Base-by-base conservation (phyloP, 1,140 invertebrate species). In the Cotesia vestalis region DNA sequence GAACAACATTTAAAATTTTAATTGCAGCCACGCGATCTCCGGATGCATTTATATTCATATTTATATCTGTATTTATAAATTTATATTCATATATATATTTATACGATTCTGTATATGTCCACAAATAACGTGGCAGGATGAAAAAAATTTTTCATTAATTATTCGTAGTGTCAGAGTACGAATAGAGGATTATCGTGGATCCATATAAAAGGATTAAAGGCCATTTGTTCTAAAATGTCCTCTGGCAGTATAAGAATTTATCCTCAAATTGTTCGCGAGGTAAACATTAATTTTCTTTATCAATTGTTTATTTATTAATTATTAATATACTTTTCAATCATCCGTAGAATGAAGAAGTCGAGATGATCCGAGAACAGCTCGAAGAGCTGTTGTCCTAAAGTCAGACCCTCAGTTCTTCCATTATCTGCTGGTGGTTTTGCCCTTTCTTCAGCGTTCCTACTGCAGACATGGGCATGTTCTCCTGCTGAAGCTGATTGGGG, bases 391-490 rank as follows among this genome's bases (percentile, higher is more conserved):
- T 76, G 53, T 76, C 71, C 75, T 76, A 76, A 70, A 85, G 92
- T 94, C 92, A 94, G 91, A 94, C 93, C 68, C 92, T 85, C 84
- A 94, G 81, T 86, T 94, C 92, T 84, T 94, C 92, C 92, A 94
- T 93, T 52, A 81, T 82, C 78, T 83, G 80, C 62, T 79, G 78
- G 73, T 82, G 83, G 88, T 90, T 80, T 88, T 89, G 82, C 85
- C 91, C 85, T 90, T 92, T 88, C 90, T 91, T 79, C 86, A 92
- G 80, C 88, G 92, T 79, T 86, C 89, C 74, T 85, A 90, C 73
- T 88, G 87, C 83, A 89, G 82, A 78, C 84, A 86, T 73, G 8
- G 91, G 87, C 78, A 92, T 88, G 76, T 90, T 89, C 74, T 92
- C 90, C 66, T 89, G 88, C 70, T 89, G 88, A 73, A 91, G 76